phyloP scores from a whole-genome alignment of 1,140 invertebrate genomes.

The Macrocentrus cingulum region DNA sequence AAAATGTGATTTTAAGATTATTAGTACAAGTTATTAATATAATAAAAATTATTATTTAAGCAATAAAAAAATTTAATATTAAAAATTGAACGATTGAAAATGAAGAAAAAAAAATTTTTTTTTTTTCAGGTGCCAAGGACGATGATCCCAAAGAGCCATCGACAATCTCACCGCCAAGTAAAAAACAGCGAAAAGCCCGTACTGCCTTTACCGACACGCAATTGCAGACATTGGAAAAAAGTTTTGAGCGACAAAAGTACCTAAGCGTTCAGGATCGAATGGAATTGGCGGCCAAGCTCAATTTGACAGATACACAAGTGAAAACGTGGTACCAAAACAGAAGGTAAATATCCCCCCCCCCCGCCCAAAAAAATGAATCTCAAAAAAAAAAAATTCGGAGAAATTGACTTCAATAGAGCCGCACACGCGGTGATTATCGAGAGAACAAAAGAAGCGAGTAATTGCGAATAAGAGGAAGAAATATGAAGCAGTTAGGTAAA shows the following conservation, averaged over 20 bases:
- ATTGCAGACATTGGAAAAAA: conserved; percentile 94
- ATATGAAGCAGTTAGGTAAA: too few relatives aligned
- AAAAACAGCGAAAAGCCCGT: conserved; percentile 95
- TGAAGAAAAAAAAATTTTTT: too few relatives aligned
- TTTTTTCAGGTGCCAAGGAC: conserved; percentile 52
- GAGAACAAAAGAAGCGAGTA: background rate
- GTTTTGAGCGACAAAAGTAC: conserved; percentile 98
- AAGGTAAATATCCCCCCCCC: conserved; percentile 75
- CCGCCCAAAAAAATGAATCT: background rate
- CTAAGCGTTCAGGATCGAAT: conserved; percentile 97
- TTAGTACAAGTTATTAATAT: too few relatives aligned
- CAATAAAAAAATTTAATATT: too few relatives aligned
- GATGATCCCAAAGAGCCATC: conserved; percentile 55
- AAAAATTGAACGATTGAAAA: too few relatives aligned
- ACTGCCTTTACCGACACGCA: conserved; percentile 99
- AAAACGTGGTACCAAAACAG: conserved; percentile 99
- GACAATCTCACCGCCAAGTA: conserved; percentile 65
- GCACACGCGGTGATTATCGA: background rate
- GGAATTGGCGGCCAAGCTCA: conserved; percentile 95
- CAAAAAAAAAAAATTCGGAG: background rate
- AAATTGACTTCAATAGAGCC: too few relatives aligned
- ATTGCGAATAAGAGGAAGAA: too few relatives aligned
- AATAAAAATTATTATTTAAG: too few relatives aligned
- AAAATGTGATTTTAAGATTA: too few relatives aligned
- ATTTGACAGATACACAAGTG: conserved; percentile 96